phyloP scores from a whole-genome alignment of 64 coral and sea anemone genomes.

The Montipora foliosa region DNA sequence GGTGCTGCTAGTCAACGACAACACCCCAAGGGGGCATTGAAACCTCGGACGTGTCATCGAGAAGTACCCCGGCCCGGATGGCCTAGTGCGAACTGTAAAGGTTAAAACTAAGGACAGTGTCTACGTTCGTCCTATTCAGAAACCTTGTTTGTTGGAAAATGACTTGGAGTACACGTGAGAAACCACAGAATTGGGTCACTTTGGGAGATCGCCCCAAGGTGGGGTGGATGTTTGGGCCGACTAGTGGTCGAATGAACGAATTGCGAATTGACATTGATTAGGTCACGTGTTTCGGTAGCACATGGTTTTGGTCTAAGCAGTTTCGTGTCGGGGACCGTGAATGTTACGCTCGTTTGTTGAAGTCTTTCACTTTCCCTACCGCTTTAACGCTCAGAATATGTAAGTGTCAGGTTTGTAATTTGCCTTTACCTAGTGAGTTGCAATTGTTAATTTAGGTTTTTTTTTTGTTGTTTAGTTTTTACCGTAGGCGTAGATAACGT shows the following conservation, averaged over 20 bases:
- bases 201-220: not conserved
- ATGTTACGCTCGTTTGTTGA: no score
- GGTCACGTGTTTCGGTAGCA: not conserved
- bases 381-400: not conserved
- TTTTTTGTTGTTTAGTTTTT: no score
- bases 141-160: conserved; percentile 36
- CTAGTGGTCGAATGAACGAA: not conserved
- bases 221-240: not conserved
- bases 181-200: not conserved
- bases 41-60: conserved; percentile 28
- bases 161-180: not conserved
- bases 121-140: conserved; percentile 1
- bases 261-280: not conserved
- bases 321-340: not conserved
- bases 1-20: conserved; percentile 44
- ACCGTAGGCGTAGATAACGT: not conserved
- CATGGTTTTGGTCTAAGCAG: not conserved
- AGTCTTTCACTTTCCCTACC: no score
- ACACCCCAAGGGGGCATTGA: conserved; percentile 20
- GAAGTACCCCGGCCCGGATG: not conserved
- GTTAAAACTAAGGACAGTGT: conserved; percentile 36
- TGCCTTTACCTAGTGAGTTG: not conserved
- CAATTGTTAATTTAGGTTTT: not conserved
- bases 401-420: not conserved
- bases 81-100: conserved; percentile 28